Percentiles rank a stretch among this genome's conserved stretches.
Evolutionary conservation across 35 echinoderm and acorn worm species (phyloP).

Genomic region (Anneissia japonica): DNA sequence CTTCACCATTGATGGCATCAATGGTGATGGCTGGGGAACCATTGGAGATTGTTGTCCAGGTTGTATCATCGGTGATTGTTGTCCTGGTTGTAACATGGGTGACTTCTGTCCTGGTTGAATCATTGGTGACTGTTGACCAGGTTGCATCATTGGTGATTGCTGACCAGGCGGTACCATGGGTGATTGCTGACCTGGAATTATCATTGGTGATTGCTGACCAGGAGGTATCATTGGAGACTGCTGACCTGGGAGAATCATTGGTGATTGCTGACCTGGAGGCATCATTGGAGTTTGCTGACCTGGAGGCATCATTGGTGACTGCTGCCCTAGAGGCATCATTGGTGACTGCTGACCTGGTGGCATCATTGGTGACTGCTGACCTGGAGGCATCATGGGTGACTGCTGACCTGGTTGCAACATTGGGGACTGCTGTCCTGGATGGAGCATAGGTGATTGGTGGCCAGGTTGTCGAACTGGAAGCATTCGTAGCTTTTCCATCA

Average conservation of each 20-base stretch:
- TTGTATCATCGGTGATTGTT: neutral
- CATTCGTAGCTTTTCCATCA: slow-evolving; percentile 26
- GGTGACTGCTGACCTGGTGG: slow-evolving; percentile 50
- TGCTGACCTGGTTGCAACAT: slow-evolving; percentile 48
- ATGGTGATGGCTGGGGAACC: neutral
- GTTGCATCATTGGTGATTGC: slow-evolving; percentile 36
- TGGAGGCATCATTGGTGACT: slow-evolving; percentile 39
- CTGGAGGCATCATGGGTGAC: slow-evolving; percentile 44
- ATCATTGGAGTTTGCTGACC: slow-evolving; percentile 69
- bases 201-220: slow-evolving; percentile 5
- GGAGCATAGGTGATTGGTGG: slow-evolving; percentile 28
- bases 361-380: slow-evolving; percentile 59
- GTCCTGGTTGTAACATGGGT: neutral
- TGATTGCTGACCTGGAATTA: slow-evolving; percentile 20
- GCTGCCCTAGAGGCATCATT: slow-evolving; percentile 47
- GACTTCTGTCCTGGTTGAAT: slow-evolving; percentile 20
- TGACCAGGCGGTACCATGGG: slow-evolving; percentile 47
- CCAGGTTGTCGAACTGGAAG: neutral
- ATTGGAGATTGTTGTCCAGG: slow-evolving; percentile 10
- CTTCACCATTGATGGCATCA: neutral
- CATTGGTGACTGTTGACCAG: slow-evolving; percentile 22
- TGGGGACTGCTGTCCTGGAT: slow-evolving; percentile 40
- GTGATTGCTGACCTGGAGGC: slow-evolving; percentile 42
- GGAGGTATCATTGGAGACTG: slow-evolving; percentile 48
- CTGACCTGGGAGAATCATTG: slow-evolving; percentile 53